Conservation (phyloP, 2,888 invertebrate genomes). For the Cantharis flavilabris region DNA sequence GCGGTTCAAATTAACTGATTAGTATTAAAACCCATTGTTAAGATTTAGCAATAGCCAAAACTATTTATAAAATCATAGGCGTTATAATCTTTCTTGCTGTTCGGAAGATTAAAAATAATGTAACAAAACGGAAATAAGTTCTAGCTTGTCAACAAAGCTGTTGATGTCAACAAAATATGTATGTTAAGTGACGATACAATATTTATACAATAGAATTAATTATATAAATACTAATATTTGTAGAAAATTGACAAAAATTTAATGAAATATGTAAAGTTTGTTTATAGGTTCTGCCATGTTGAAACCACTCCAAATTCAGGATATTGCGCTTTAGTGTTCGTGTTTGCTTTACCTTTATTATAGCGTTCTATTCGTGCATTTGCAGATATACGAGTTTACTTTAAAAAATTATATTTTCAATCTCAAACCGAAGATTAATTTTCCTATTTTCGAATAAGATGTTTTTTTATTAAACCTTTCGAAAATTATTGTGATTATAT, state of each 20-base stretch:
- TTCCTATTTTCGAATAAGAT: not conserved
- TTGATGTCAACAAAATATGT: not conserved
- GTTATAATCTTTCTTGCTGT: not conserved
- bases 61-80: too few species aligned
- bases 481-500: not conserved
- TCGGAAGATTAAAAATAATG: not conserved
- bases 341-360: constrained; percentile 17
- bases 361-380: constrained; percentile 6
- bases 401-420: not conserved
- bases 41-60: too few species aligned
- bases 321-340: constrained; percentile 12
- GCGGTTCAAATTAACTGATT: not conserved
- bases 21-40: not conserved
- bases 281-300: constrained; percentile 4
- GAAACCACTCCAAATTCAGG: constrained; percentile 12
- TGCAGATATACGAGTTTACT: not conserved
- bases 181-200: not conserved
- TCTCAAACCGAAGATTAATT: not conserved
- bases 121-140: not conserved
- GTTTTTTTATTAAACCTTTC: not conserved
- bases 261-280: not conserved
- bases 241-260: constrained; percentile 4
- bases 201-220: not conserved
- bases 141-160: not conserved
- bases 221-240: not conserved